phyloP scores from a whole-genome alignment of 1,140 invertebrate genomes.

The Nymphalis io region DNA sequence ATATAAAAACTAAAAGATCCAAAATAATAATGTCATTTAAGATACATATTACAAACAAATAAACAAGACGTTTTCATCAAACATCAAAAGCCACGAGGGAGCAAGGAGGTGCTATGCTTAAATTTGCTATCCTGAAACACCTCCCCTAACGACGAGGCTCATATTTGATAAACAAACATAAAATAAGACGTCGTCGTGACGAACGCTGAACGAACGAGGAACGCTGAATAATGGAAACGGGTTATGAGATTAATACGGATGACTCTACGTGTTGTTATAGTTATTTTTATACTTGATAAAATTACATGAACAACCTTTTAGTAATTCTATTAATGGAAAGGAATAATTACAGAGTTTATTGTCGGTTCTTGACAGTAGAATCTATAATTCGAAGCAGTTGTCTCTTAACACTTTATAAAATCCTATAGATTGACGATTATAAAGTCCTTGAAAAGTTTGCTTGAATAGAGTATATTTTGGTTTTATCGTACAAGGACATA shows the following conservation, averaged over 20 bases:
- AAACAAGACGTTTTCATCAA: slow-evolving; percentile 21
- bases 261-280: neutral
- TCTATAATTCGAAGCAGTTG: too few relatives aligned
- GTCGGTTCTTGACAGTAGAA: too few relatives aligned
- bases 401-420: too few relatives aligned
- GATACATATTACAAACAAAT: neutral
- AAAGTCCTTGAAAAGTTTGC: too few relatives aligned
- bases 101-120: slow-evolving; percentile 50
- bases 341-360: too few relatives aligned
- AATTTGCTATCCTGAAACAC: slow-evolving; percentile 56
- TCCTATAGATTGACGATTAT: too few relatives aligned
- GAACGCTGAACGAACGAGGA: neutral
- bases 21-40: neutral
- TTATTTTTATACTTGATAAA: neutral
- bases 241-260: neutral
- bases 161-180: slow-evolving; percentile 51
- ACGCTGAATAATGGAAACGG: slow-evolving; percentile 21
- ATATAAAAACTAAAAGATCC: too few relatives aligned
- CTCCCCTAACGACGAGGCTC: slow-evolving; percentile 43
- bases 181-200: slow-evolving; percentile 10
- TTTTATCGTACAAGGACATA: too few relatives aligned
- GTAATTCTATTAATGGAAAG: too few relatives aligned
- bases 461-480: too few relatives aligned
- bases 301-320: too few relatives aligned
- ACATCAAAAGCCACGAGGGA: slow-evolving; percentile 33